These are phyloP conservation scores for Augochlorella aurata DNA, from an alignment of 2,888 invertebrate genomes.

Conservation along the genomic window DNA sequence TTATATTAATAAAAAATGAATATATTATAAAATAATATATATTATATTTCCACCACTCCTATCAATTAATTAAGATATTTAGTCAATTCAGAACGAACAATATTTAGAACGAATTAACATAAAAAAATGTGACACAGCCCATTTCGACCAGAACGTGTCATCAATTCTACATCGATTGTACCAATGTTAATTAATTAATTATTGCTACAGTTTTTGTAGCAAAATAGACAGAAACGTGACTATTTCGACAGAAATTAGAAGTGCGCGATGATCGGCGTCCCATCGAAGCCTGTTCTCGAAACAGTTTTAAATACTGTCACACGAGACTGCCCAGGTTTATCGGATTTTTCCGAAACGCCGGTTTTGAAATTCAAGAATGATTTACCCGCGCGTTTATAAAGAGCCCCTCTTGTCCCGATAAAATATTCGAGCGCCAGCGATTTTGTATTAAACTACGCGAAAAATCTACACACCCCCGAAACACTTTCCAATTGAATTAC, in stretches of 20 bases:
- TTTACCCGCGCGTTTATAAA: background rate
- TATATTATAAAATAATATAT: no score
- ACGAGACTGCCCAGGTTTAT: background rate
- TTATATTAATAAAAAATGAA: no score
- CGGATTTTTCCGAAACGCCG: background rate
- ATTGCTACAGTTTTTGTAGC: background rate
- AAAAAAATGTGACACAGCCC: no score
- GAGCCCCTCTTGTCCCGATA: slow-evolving; percentile 17
- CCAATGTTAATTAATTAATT: no score
- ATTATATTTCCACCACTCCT: no score
- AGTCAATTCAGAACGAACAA: no score
- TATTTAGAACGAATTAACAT: no score
- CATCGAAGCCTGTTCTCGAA: background rate
- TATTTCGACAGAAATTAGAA: background rate
- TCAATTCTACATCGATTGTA: no score
- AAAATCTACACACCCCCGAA: background rate
- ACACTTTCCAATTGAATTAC: background rate
- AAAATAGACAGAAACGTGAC: background rate
- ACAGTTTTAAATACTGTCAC: slow-evolving; percentile 3
- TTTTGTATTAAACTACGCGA: background rate
- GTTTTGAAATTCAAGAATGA: slow-evolving; percentile 8
- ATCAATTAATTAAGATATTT: no score
- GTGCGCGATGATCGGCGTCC: background rate
- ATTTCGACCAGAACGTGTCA: no score
- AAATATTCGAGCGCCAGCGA: slow-evolving; percentile 17